Evolutionary conservation across 2,797 vertebrate genomes (phyloP).

Genomic region (Tokudaia muenninki): DNA sequence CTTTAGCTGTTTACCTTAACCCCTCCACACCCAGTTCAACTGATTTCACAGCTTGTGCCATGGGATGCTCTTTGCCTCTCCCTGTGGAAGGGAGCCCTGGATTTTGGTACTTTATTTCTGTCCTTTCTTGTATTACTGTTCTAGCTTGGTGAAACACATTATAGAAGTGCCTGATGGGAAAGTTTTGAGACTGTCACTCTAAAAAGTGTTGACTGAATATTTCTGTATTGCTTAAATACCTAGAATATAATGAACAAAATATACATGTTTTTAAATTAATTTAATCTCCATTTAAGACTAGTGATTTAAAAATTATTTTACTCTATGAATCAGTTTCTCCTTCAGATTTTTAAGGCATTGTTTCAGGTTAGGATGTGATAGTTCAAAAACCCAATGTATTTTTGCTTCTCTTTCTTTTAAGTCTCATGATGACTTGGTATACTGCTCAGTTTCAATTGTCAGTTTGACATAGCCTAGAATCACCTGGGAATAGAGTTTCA

Average conservation of each 20-base stretch:
- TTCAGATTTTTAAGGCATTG: not conserved
- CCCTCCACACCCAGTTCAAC: not conserved
- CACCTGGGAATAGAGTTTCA: not conserved
- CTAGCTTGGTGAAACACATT: not conserved
- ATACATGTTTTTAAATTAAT: not conserved
- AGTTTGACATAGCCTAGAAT: not conserved
- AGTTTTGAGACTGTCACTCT: not conserved
- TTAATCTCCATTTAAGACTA: not conserved
- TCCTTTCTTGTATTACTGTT: not conserved
- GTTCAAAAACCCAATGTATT: not conserved
- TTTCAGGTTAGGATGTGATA: not conserved
- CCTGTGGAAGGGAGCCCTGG: not conserved
- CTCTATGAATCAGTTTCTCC: not conserved
- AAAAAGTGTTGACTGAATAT: not conserved
- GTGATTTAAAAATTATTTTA: not conserved
- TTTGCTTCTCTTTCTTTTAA: not conserved
- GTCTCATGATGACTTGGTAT: not conserved
- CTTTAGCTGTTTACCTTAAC: not conserved
- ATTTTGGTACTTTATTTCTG: fast-evolving
- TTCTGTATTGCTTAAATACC: conserved; percentile 6
- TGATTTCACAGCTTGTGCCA: not conserved
- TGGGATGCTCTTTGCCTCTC: not conserved
- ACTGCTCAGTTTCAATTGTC: not conserved
- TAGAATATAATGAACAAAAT: not conserved
- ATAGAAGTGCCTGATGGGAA: not conserved